These are phyloP conservation scores for Cantharis rufa DNA, from an alignment of 2,888 invertebrate genomes.

Conservation along the genomic window DNA sequence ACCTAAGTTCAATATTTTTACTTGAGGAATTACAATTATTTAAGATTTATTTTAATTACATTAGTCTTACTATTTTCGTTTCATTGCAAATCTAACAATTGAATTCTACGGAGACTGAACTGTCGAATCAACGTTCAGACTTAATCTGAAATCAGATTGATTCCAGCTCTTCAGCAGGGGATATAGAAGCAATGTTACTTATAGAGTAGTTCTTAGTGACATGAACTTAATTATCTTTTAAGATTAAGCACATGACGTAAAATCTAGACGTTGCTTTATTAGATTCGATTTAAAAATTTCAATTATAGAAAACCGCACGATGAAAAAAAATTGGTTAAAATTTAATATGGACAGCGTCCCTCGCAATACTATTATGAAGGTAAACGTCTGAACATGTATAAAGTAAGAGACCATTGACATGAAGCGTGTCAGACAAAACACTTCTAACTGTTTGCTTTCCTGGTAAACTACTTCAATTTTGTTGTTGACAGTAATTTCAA, in stretches of 20 bases:
- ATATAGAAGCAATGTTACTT: constrained; percentile 22
- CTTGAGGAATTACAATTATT: neutral
- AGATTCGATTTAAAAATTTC: constrained; percentile 18
- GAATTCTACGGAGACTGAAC: constrained; percentile 13
- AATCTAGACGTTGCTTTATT: constrained; percentile 24
- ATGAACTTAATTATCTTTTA: constrained; percentile 29
- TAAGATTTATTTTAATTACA: neutral
- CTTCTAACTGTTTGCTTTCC: constrained; percentile 14
- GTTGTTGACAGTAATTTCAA: constrained; percentile 17
- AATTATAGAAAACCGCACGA: constrained; percentile 8
- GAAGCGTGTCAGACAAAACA: constrained; percentile 24
- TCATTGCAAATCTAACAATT: constrained; percentile 14
- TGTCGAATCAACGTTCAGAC: constrained; percentile 16
- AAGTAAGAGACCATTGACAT: constrained; percentile 22
- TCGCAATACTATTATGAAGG: constrained; percentile 11
- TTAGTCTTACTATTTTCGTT: neutral
- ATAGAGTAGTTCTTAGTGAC: constrained; percentile 31
- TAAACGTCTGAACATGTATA: constrained; percentile 22
- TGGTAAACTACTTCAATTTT: constrained; percentile 17
- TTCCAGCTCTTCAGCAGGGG: constrained; percentile 24
- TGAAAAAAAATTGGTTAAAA: constrained; percentile 9
- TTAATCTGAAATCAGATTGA: constrained; percentile 29
- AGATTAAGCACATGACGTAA: constrained; percentile 24
- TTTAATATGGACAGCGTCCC: constrained; percentile 12
- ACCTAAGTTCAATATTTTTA: neutral